Base-by-base conservation (phyloP, 1,140 invertebrate genomes). In the Fopius arisanus region DNA sequence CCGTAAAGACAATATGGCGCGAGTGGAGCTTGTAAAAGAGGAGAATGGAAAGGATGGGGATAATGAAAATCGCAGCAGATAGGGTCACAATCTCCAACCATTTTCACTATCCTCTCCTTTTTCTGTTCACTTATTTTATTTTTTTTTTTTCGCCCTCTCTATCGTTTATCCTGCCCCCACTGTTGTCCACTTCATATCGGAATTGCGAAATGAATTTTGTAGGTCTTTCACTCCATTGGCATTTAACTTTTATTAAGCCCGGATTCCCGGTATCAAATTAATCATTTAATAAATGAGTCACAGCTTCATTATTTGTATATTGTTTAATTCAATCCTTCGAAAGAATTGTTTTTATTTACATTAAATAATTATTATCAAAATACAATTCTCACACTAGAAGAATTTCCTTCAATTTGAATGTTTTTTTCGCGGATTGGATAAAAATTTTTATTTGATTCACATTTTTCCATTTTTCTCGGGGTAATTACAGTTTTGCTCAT, bases 211-310 rank as follows among this genome's bases (percentile, higher is more conserved):
- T 65, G 29, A 65, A 65, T 65, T 65, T 59, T 59, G 19, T 59
- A 28, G 14, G 23, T 26, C 54, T 28, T 59, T 23, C 54, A 26
- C 26, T 65, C 9, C n/a, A 16, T 33, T 48, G 40, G 75, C 78
- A 77, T 78, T 77, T 77, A 75, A 80, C 73, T 12, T 80, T 80
- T 80, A 82, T 83, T 79, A 80, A 81, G 76, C 74, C 16, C 31
- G 23, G 48, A 77, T 79, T 82, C 79, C 59, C 72, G 76, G 75
- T 75, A 76, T 77, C 66, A 72, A 80, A 79, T 80, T 80, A 76
- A 74, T 79, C 77, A 71, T 80, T 81, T 80, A 79, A 81, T 80
- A 78, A 77, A 65, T 69, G 43, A 67, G n/a, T n/a, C n/a, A n/a
- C n/a, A n/a, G n/a, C n/a, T n/a, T n/a, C n/a, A n/a, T n/a, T n/a